These are phyloP conservation scores for Pomacea maculata DNA, from an alignment of 1,140 invertebrate species.

Conservation along the genomic window DNA sequence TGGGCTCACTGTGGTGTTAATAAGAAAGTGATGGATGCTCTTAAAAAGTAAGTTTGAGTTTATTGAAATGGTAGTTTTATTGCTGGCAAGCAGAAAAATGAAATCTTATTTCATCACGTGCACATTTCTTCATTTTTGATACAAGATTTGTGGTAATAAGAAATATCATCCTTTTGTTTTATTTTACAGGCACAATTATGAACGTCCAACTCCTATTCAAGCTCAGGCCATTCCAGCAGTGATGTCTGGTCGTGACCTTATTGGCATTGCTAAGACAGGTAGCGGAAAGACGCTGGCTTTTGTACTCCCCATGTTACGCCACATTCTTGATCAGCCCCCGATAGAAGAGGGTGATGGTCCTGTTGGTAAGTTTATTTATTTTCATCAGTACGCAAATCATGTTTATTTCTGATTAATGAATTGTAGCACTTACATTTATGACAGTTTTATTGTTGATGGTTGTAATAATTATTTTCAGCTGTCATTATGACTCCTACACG, in stretches of 20 bases:
- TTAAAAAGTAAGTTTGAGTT: conserved; percentile 77
- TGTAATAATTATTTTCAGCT: conserved; percentile 50
- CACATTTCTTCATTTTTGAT: background rate
- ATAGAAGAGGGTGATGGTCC: conserved; percentile 97
- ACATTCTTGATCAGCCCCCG: conserved; percentile 93
- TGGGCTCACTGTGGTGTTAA: conserved; percentile 99
- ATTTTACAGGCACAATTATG: conserved; percentile 77
- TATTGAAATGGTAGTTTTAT: background rate
- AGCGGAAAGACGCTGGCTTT: conserved; percentile 99
- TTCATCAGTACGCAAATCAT: too few relatives aligned
- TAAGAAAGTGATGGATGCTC: conserved; percentile 92
- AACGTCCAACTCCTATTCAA: conserved; percentile 99
- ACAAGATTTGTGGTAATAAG: background rate
- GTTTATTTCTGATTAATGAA: too few relatives aligned
- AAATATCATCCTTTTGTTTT: background rate
- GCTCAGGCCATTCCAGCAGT: conserved; percentile 98
- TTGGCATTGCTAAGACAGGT: conserved; percentile 99
- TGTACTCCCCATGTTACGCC: conserved; percentile 97
- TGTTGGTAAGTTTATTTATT: conserved; percentile 71
- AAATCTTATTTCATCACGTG: background rate
- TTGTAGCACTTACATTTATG: too few relatives aligned
- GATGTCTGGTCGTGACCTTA: conserved; percentile 95
- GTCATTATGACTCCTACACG: conserved; percentile 98
- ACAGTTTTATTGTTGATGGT: too few relatives aligned
- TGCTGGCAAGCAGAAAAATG: background rate